phyloP scores from a whole-genome alignment of 2,888 invertebrate genomes.

The Girardia tigrina region DNA sequence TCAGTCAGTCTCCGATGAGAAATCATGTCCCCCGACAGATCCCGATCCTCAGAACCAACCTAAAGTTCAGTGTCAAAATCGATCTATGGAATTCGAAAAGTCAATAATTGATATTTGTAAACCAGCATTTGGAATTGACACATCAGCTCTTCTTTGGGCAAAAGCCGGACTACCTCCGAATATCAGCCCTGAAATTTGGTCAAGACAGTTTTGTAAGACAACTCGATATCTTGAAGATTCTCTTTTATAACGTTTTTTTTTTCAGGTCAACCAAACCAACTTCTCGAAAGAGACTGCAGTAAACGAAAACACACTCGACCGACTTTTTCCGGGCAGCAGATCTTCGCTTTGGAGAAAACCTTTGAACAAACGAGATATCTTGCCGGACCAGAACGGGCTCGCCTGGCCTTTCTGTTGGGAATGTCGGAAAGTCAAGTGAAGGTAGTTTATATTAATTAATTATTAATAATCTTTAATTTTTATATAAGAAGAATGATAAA shows the following conservation, averaged over 20 bases:
- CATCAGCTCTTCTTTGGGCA: background rate
- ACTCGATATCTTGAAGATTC: too few relatives aligned
- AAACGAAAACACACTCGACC: constrained; percentile 92
- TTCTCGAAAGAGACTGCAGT: constrained; percentile 38
- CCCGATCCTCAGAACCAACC: background rate
- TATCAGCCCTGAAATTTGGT: background rate
- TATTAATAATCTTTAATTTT: too few relatives aligned
- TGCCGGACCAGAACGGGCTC: constrained; percentile 92
- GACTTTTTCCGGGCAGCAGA: constrained; percentile 98
- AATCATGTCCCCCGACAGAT: background rate
- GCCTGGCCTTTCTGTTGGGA: constrained; percentile 74
- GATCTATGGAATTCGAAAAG: background rate
- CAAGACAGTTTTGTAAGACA: constrained; percentile 9
- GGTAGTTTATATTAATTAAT: too few relatives aligned
- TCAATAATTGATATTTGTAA: background rate
- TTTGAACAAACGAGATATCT: constrained; percentile 99
- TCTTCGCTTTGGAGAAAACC: constrained; percentile 96
- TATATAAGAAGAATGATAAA: too few relatives aligned
- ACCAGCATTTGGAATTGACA: background rate
- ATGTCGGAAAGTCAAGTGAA: constrained; percentile 11
- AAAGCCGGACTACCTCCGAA: constrained; percentile 6
- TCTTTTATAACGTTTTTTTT: too few relatives aligned
- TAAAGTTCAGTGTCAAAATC: background rate
- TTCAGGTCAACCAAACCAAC: background rate
- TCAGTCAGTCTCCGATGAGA: background rate